Conservation (phyloP, 1,140 invertebrate species). For the Piezodorus guildinii region DNA sequence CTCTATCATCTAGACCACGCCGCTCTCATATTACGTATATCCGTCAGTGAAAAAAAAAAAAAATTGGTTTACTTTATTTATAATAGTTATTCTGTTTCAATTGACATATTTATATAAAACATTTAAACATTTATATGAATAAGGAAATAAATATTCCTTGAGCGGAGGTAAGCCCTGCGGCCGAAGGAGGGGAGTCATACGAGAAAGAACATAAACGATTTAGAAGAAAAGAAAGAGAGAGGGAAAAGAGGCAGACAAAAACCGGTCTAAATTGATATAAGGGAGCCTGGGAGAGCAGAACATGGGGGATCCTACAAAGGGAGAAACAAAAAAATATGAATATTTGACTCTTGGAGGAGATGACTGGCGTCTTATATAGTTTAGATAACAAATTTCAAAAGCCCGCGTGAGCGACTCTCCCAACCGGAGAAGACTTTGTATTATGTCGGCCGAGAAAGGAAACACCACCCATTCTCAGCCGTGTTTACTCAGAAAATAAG, state of each 20-base stretch:
- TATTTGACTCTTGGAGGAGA: conserved; percentile 14
- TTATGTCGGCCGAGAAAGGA: conserved; percentile 15
- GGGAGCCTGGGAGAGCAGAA: not conserved
- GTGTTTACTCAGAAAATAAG: conserved; percentile 24
- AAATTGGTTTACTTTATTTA: too few relatives aligned
- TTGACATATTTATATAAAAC: too few relatives aligned
- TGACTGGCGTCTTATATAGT: conserved; percentile 13
- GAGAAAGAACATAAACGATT: conserved; percentile 13
- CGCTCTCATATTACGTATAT: too few relatives aligned
- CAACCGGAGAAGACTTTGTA: not conserved
- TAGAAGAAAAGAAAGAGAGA: conserved; percentile 4
- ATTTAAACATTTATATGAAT: too few relatives aligned
- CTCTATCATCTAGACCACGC: too few relatives aligned
- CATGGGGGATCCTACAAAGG: not conserved
- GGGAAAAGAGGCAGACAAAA: conserved; percentile 12
- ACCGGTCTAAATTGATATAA: conserved; percentile 10
- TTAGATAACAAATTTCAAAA: conserved; percentile 16
- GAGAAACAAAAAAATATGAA: conserved; percentile 15
- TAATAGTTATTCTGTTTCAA: too few relatives aligned
- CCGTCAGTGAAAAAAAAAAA: too few relatives aligned
- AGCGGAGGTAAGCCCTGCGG: too few relatives aligned
- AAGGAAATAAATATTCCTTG: too few relatives aligned
- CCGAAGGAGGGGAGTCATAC: not conserved
- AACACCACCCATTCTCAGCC: conserved; percentile 22
- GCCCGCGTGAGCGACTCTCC: not conserved